Base-by-base conservation (phyloP, 2,113 vertebrate genomes). In the human (Homo sapiens) region DNA sequence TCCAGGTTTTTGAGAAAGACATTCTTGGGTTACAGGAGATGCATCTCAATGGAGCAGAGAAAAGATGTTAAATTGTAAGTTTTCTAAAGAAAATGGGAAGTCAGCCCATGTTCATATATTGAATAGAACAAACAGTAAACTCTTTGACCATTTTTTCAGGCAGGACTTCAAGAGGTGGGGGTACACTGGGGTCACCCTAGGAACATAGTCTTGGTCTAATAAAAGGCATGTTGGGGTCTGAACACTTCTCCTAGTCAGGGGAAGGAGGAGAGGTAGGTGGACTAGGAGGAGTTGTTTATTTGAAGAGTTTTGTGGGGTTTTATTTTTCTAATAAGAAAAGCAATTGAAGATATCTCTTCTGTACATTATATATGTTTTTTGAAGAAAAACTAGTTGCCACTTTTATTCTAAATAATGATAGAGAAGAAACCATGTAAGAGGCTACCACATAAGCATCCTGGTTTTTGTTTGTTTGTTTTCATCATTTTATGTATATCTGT, bases 141-240 rank as follows among this genome's bases (percentile, higher is more conserved):
- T 43, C 6, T 72, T 90, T 64, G 20, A 38, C 3, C 2, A 52
- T 8, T 12, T 81, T 50, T 8, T 38, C 8, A 57, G 48, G 8
- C 12, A 75, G 18, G 7, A 3, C 45, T 57, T 43, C 50, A 64
- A 92, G n/a, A 50, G 27, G 9, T 73, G 43, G 22, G 11, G 11
- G 38, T 17, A n/a, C 14, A 20, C 6, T 10, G 8, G 17, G 1
- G 6, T 23, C 76, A 55, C 18, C 1, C 8, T 25, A 45, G 10
- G 1, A 45, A 14, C 38, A 4, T 40, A 25, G 14, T 30, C 32
- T 57, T 85, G 84, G 11, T 7, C 8, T 95, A 5, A 35, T 8
- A 27, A 14, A 55, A 38, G 8, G 1, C 13, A 1, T n/a, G 13
- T 3, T 88, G 17, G 2, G 14, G 2, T 61, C 10, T 80, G 3